phyloP scores from a whole-genome alignment of 2,797 vertebrate genomes.

The Pristis pectinata region DNA sequence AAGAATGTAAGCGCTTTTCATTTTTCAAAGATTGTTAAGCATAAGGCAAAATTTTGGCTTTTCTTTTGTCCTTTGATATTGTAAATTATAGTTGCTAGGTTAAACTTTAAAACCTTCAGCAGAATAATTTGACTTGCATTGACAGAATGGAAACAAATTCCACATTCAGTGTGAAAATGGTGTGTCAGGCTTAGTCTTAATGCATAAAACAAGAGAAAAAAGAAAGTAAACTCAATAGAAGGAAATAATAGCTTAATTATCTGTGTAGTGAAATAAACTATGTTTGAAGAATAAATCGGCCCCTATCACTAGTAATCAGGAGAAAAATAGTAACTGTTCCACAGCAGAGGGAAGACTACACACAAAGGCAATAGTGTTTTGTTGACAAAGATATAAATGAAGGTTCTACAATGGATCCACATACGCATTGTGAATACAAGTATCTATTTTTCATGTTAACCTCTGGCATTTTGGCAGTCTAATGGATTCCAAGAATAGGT shows the following conservation, averaged over 20 bases:
- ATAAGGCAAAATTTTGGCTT: not conserved
- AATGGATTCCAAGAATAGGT: not conserved
- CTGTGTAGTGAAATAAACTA: not conserved
- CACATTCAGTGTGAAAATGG: not conserved
- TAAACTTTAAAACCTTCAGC: not conserved
- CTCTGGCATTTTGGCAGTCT: not conserved
- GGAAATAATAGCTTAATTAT: not conserved
- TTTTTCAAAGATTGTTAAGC: not conserved
- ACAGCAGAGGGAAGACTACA: not conserved
- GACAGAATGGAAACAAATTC: not conserved
- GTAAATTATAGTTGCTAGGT: not conserved
- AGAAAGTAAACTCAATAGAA: not conserved
- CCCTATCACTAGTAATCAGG: not conserved
- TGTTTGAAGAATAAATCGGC: not conserved
- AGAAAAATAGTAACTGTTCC: not conserved
- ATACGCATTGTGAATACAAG: not conserved
- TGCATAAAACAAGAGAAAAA: not conserved
- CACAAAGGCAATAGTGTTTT: not conserved
- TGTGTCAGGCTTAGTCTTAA: not conserved
- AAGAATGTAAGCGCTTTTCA: not conserved
- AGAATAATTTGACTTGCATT: not conserved
- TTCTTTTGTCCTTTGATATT: not conserved
- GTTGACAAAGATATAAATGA: slow-evolving; percentile 3
- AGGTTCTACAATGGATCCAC: not conserved
- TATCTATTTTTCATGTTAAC: not conserved